A percentile compares a stretch with the other conserved stretches of the same genome.
Evolutionary conservation across 1,140 invertebrate species (phyloP).

Genomic region (Maconellicoccus hirsutus): DNA sequence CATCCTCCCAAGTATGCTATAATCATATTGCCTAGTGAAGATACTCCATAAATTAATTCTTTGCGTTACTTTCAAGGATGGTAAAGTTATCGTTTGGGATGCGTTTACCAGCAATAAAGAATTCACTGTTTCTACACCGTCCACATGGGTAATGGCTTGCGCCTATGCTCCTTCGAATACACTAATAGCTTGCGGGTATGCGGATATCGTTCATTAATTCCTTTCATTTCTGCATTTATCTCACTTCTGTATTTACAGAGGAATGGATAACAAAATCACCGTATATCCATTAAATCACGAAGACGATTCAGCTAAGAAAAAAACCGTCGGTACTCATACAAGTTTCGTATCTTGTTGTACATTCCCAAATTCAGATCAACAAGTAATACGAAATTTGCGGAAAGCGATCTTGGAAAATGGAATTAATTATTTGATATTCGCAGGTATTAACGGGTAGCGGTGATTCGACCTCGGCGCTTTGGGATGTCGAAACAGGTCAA

Average conservation of each 20-base stretch:
- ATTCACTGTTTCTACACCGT: conserved; percentile 91
- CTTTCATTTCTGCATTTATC: too few relatives aligned
- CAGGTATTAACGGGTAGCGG: conserved; percentile 94
- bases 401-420: too few relatives aligned
- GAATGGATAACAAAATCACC: conserved; percentile 98
- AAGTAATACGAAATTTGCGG: conserved; percentile 43
- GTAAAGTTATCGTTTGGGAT: conserved; percentile 99
- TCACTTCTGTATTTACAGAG: conserved; percentile 50
- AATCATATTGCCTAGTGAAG: too few relatives aligned
- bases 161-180: conserved; percentile 94
- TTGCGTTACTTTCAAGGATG: conserved; percentile 55
- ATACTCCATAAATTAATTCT: too few relatives aligned
- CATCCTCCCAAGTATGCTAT: conserved; percentile 79
- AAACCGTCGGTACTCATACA: conserved; percentile 94
- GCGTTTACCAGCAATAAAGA: conserved; percentile 99
- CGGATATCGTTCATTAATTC: too few relatives aligned
- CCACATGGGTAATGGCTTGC: conserved; percentile 99
- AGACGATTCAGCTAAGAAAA: conserved; percentile 85
- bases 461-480: conserved; percentile 95
- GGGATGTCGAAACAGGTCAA: conserved; percentile 98
- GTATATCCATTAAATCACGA: conserved; percentile 85
- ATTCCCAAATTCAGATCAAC: conserved; percentile 98
- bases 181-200: conserved; percentile 93
- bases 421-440: neutral
- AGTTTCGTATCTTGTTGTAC: conserved; percentile 94